Evolutionary conservation across 2,888 invertebrate species (phyloP).

Genomic region (Lasioglossum lativentre): DNA sequence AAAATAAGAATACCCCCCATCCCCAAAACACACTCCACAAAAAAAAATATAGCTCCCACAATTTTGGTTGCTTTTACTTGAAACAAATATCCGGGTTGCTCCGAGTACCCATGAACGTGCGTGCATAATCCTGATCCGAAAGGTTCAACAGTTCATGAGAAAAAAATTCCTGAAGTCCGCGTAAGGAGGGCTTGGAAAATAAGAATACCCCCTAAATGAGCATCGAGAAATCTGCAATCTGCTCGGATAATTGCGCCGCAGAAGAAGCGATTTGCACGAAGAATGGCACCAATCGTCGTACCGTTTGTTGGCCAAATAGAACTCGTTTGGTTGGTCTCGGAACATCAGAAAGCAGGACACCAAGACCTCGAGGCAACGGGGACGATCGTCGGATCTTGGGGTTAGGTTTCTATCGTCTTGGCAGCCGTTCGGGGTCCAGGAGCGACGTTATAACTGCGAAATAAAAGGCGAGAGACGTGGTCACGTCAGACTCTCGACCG

Average conservation of each 20-base stretch:
- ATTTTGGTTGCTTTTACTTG: background rate
- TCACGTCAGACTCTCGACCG: background rate
- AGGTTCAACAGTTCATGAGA: background rate
- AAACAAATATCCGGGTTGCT: no score
- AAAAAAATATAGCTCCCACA: background rate
- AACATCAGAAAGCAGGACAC: background rate
- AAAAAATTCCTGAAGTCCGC: background rate
- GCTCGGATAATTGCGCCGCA: background rate
- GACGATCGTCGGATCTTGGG: constrained; percentile 25
- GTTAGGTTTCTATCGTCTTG: no score
- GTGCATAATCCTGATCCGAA: background rate
- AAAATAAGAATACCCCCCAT: no score
- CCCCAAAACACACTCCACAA: no score
- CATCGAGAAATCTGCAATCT: background rate
- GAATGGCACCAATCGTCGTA: background rate
- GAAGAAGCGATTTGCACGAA: background rate
- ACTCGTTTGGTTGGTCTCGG: background rate
- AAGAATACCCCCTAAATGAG: background rate
- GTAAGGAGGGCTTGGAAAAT: background rate
- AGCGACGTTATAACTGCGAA: constrained; percentile 38
- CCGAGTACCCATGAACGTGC: background rate
- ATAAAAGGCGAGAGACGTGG: constrained; percentile 52
- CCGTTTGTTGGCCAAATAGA: background rate
- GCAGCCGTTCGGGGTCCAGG: background rate
- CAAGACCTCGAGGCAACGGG: background rate